These are phyloP conservation scores for Galerucella pusilla DNA, from an alignment of 2,888 invertebrate genomes.

Conservation along the genomic window DNA sequence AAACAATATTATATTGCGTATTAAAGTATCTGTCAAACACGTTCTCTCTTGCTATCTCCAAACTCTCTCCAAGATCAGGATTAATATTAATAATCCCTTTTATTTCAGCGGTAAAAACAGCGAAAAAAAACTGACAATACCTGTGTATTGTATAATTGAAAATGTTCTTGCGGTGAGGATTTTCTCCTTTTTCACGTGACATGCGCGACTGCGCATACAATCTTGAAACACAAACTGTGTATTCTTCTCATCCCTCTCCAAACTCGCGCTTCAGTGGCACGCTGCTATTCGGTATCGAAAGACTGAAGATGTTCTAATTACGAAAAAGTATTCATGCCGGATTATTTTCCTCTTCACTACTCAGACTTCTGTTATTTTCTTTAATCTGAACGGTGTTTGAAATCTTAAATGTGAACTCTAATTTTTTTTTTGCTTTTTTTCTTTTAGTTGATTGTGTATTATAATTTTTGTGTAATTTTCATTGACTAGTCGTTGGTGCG, in stretches of 20 bases:
- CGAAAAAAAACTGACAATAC: conserved; percentile 19
- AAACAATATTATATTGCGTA: too few relatives aligned
- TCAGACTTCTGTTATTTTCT: conserved; percentile 3
- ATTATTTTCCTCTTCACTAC: conserved; percentile 21
- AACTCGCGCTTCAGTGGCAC: conserved; percentile 38
- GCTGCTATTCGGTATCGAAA: conserved; percentile 28
- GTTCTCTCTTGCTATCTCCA: background rate
- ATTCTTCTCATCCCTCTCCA: conserved; percentile 33
- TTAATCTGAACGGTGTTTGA: conserved; percentile 1
- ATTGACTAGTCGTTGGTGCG: conserved; percentile 13
- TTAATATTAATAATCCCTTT: background rate
- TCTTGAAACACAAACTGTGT: conserved; percentile 39
- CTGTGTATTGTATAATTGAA: conserved; percentile 36
- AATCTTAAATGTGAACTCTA: conserved; percentile 28
- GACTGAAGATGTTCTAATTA: conserved; percentile 35
- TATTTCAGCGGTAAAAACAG: background rate
- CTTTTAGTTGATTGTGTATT: conserved; percentile 26
- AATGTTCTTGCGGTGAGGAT: conserved; percentile 47
- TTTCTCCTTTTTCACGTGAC: conserved; percentile 41
- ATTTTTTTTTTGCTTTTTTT: conserved; percentile 24
- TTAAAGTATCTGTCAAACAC: background rate
- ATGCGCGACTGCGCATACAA: conserved; percentile 44
- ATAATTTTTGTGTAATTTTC: conserved; percentile 21
- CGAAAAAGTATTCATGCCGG: conserved; percentile 33
- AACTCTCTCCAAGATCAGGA: background rate